Evolutionary conservation across 2,113 vertebrate species (phyloP).

Genomic region (Python bivittatus): DNA sequence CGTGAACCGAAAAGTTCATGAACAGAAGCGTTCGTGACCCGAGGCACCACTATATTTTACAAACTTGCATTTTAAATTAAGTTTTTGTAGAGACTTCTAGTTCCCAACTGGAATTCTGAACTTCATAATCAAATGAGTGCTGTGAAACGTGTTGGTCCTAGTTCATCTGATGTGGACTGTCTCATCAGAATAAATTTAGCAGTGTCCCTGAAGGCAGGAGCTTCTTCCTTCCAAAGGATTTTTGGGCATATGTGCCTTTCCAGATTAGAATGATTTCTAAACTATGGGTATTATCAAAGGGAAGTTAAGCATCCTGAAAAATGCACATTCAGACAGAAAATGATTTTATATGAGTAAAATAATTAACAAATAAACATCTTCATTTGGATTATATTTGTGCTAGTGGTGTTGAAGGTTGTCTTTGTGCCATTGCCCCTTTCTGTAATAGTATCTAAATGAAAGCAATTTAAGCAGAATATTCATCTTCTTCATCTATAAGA

Average conservation of each 20-base stretch:
- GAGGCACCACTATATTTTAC: no score
- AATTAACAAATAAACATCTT: background rate
- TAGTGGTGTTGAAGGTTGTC: background rate
- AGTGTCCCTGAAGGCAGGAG: background rate
- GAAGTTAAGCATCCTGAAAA: background rate
- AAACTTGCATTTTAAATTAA: background rate
- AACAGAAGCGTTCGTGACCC: no score
- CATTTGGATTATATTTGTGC: background rate
- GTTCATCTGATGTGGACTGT: background rate
- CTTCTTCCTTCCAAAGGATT: background rate
- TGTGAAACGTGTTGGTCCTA: background rate
- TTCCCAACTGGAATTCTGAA: background rate
- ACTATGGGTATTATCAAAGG: background rate
- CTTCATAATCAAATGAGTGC: background rate
- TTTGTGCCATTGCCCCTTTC: background rate
- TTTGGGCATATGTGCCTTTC: background rate
- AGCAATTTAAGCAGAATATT: slow-evolving; percentile 65
- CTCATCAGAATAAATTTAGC: background rate
- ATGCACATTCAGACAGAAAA: background rate
- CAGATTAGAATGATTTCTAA: background rate
- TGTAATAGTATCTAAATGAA: background rate
- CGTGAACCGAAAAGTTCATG: no score
- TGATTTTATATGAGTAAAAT: background rate
- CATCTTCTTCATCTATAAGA: slow-evolving; percentile 82
- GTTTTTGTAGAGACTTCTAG: background rate